Percentiles rank a stretch among this genome's conserved stretches.
phyloP scores from a whole-genome alignment of 2,113 vertebrate genomes.

The Rhodinocichla rosea region DNA sequence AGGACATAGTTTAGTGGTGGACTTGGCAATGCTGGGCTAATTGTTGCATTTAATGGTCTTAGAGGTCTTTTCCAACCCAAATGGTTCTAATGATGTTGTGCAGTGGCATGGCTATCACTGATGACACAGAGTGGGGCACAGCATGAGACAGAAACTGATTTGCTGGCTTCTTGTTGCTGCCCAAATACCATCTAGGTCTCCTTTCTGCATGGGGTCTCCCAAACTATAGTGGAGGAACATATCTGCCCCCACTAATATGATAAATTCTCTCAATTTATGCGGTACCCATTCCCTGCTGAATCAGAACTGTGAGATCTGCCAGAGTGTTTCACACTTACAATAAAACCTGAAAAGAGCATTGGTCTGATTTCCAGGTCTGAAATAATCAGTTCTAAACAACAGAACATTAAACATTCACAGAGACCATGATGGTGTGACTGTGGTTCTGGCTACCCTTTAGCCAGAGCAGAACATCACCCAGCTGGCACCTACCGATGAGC shows the following conservation, averaged over 20 bases:
- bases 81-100: background rate
- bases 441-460: background rate
- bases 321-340: background rate
- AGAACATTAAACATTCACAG: background rate
- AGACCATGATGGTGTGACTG: background rate
- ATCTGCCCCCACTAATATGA: no score
- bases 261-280: background rate
- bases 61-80: background rate
- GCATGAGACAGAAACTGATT: background rate
- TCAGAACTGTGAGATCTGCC: background rate
- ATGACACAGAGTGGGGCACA: background rate
- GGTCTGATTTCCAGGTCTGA: background rate
- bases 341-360: background rate
- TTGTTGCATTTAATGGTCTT: background rate
- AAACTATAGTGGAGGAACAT: background rate
- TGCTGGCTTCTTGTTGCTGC: fast-evolving
- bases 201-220: fast-evolving
- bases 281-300: background rate
- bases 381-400: background rate
- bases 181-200: background rate
- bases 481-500: fast-evolving
- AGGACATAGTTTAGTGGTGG: background rate
- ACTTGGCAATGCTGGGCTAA: background rate
- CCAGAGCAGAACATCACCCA: background rate
- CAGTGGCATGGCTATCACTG: background rate